phyloP scores from a whole-genome alignment of 2,797 vertebrate genomes.

The Paedocypris micromegethes region DNA sequence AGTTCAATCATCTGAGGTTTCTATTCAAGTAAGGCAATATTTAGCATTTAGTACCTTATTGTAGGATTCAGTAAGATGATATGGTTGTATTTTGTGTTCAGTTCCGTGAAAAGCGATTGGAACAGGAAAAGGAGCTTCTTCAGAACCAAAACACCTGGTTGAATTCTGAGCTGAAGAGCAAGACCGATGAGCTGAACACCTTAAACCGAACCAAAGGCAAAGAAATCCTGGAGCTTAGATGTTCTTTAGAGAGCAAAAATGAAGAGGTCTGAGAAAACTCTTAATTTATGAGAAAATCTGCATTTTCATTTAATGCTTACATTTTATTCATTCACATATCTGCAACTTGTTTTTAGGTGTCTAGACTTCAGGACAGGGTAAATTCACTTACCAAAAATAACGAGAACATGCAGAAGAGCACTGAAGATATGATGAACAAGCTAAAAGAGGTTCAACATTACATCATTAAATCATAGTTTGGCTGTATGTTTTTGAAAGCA shows the following conservation, averaged over 20 bases:
- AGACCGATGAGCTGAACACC: constrained; percentile 85
- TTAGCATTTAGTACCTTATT: neutral
- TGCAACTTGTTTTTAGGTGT: constrained; percentile 63
- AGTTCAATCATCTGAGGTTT: constrained; percentile 83
- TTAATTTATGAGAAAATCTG: neutral
- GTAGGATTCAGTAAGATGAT: neutral
- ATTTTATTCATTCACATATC: neutral
- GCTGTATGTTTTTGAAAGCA: neutral
- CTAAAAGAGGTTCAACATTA: constrained; percentile 80
- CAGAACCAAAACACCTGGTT: constrained; percentile 85
- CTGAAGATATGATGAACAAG: constrained; percentile 84
- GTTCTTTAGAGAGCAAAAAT: constrained; percentile 77
- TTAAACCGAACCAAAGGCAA: constrained; percentile 82
- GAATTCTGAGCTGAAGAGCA: constrained; percentile 79
- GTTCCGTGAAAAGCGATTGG: constrained; percentile 87
- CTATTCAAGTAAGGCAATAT: constrained; percentile 74
- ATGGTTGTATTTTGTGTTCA: constrained; percentile 44
- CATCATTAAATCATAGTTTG: neutral
- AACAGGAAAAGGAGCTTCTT: constrained; percentile 89
- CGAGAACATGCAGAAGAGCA: constrained; percentile 79
- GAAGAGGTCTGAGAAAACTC: constrained; percentile 75
- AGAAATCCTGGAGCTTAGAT: constrained; percentile 83
- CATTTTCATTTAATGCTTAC: neutral
- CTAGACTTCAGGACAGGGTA: constrained; percentile 78
- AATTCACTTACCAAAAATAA: constrained; percentile 74